phyloP scores from a whole-genome alignment of 2,113 vertebrate species.

The Charina bottae region DNA sequence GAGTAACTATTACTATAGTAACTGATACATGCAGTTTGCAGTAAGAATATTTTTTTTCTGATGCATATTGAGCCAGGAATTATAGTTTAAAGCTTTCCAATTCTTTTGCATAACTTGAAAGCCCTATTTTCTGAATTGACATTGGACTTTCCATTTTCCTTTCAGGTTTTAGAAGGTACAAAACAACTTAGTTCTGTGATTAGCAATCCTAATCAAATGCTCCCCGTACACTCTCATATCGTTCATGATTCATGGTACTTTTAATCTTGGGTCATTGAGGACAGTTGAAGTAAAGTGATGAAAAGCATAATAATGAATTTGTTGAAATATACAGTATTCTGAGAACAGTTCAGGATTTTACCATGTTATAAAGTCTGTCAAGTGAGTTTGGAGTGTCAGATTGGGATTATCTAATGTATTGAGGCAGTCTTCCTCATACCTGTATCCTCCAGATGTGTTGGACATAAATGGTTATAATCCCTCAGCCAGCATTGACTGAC shows the following conservation, averaged over 20 bases:
- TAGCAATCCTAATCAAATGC: not conserved
- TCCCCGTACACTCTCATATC: not conserved
- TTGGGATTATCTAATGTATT: not conserved
- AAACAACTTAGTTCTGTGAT: not conserved
- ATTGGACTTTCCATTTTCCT: constrained; percentile 2
- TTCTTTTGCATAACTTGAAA: not conserved
- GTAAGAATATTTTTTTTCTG: not conserved
- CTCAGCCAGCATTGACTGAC: not conserved
- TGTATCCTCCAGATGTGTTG: not conserved
- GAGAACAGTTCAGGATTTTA: not conserved
- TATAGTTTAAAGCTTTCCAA: not conserved
- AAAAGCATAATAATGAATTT: constrained; percentile 13
- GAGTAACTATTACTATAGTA: not conserved
- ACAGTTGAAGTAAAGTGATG: not conserved
- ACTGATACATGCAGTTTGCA: not conserved
- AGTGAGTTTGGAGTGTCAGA: not conserved
- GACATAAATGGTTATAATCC: not conserved
- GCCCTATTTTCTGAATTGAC: not conserved
- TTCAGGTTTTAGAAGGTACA: not conserved
- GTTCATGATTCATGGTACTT: not conserved
- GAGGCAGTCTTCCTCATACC: not conserved
- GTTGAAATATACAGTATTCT: not conserved
- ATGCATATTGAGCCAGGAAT: not conserved
- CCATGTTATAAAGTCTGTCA: not conserved
- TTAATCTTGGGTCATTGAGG: constrained; percentile 8